phyloP scores from a whole-genome alignment of 1,140 invertebrate genomes.

The Listronotus oregonensis region DNA sequence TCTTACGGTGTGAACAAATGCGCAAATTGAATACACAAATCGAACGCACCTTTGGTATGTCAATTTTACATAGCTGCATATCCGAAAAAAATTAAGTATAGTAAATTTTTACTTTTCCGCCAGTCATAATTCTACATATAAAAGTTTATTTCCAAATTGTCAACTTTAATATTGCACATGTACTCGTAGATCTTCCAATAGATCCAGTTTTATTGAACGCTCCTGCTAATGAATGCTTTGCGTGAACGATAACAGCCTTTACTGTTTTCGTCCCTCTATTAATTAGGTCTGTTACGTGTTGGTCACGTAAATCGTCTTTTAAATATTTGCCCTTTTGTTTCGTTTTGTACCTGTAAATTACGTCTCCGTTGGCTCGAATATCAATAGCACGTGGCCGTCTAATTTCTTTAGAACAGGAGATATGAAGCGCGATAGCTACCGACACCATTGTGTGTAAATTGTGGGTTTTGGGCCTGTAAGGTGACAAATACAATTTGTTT shows the following conservation, averaged over 20 bases:
- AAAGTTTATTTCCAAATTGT: no score
- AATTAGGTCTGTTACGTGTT: conserved; percentile 20
- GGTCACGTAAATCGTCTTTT: conserved; percentile 27
- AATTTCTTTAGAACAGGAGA: conserved; percentile 15
- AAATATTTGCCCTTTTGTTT: conserved; percentile 26
- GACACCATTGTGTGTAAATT: conserved; percentile 23
- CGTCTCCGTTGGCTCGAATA: conserved; percentile 14
- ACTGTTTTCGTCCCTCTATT: conserved; percentile 14
- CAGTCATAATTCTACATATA: no score
- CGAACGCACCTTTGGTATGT: no score
- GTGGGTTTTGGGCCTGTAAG: conserved; percentile 15
- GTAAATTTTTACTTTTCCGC: no score
- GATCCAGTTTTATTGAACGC: no score
- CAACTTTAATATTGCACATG: no score
- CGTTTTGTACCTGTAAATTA: conserved; percentile 27
- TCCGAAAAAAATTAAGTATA: no score
- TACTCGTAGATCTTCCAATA: no score
- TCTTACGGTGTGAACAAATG: no score
- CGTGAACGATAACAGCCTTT: conserved; percentile 14
- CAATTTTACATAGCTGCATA: no score
- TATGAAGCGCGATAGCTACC: conserved; percentile 19
- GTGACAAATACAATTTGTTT: conserved; percentile 22
- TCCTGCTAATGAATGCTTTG: conserved; percentile 18
- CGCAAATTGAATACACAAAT: no score
- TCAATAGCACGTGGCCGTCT: conserved; percentile 22